Base-by-base conservation (phyloP, 35 echinoderm and acorn worm genomes). In the Lytechinus variegatus region DNA sequence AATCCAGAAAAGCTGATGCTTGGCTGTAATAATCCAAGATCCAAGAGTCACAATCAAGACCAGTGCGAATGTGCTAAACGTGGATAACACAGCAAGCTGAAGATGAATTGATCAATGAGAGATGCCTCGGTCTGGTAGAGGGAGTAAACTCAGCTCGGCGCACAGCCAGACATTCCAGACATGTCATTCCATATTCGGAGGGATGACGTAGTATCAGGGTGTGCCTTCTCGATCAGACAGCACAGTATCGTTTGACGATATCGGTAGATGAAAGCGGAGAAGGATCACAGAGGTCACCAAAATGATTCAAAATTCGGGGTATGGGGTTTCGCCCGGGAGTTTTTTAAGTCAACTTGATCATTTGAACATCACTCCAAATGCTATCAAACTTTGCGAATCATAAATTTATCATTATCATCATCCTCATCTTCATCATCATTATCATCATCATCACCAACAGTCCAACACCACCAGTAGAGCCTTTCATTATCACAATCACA, bases 141-240 rank as follows among this genome's bases (percentile, higher is more conserved):
- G 92, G 92, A 93, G 92, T 54, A 14, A 27, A 55, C 11, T 54
- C 92, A 27, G 10, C 57, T 28, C 10, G 53, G 92, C 92, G 92
- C 92, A 93, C 92, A 93, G 92, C 92, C 92, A 28, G 92, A 93
- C 92, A 93, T 93, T 93, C 92, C 92, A 93, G 53, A n/a, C 53
- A 93, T 93, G 92, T 93, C 92, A 57, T 93, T 93, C 92, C 92
- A 93, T 93, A 93, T 93, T 55, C 92, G 92, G 92, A 11, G 92
- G 4, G 28, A 54, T 93, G 92, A 93, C 92, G 92, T 93, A 93
- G 52, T 33, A 93, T 93, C 92, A 55, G 92, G 92, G 92, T 93
- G 92, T 93, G 92, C 92, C 92, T 16, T 79, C 66, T 79, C 4
- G 16, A 79, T 16, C 14, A 24, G 66, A 79, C 8, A 79, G 16